phyloP scores from a whole-genome alignment of 2,888 invertebrate species.

The Agrotis puta region DNA sequence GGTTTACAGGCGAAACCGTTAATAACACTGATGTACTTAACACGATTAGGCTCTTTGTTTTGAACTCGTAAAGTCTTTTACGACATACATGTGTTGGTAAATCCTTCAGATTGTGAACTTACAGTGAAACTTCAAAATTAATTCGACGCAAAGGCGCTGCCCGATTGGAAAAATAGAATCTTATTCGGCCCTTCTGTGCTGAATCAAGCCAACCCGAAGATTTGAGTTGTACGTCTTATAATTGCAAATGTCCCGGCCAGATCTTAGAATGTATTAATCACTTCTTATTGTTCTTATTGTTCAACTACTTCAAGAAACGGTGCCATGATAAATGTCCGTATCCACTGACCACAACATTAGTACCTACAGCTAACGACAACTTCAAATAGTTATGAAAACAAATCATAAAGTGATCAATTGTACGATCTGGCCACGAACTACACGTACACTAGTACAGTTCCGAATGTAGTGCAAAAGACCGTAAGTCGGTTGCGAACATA shows the following conservation, averaged over 20 bases:
- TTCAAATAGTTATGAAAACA: too few species aligned
- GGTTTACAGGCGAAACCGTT: constrained; percentile 27
- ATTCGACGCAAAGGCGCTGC: neutral
- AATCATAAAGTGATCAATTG: too few species aligned
- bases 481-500: constrained; percentile 43
- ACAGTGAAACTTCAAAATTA: constrained; percentile 17
- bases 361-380: too few species aligned
- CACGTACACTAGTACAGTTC: neutral
- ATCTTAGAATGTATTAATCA: too few species aligned
- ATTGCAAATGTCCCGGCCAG: too few species aligned
- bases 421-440: neutral
- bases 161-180: too few species aligned
- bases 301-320: too few species aligned
- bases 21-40: constrained; percentile 39
- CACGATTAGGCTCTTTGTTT: constrained; percentile 57
- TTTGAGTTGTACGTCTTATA: neutral
- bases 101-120: constrained; percentile 14
- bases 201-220: neutral
- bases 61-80: constrained; percentile 22
- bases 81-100: constrained; percentile 7
- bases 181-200: neutral
- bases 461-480: constrained; percentile 26
- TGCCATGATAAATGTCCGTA: too few species aligned
- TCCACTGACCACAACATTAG: too few species aligned
- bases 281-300: too few species aligned